phyloP scores from a whole-genome alignment of 2,797 vertebrate species.

The Squalus acanthias region DNA sequence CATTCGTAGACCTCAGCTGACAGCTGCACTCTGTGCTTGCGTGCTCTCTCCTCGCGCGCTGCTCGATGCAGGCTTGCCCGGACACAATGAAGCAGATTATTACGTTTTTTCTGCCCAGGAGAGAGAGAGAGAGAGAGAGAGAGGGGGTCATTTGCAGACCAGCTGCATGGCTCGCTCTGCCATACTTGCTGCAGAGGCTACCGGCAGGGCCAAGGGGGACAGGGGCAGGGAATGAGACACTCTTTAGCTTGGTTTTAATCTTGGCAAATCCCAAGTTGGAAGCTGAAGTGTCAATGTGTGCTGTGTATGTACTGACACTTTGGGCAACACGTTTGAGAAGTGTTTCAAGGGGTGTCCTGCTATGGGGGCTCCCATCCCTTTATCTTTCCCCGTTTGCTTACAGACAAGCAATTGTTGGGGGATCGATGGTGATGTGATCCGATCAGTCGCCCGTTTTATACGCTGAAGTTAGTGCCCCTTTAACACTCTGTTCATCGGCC shows the following conservation, averaged over 20 bases:
- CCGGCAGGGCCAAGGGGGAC: neutral
- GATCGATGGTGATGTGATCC: neutral
- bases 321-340: neutral
- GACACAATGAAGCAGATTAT: neutral
- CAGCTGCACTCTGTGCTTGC: neutral
- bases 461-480: neutral
- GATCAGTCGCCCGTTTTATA: neutral
- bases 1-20: slow-evolving; percentile 7
- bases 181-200: neutral
- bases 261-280: neutral
- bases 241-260: neutral
- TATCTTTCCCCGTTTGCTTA: neutral
- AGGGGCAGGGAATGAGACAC: neutral
- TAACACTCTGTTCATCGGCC: neutral
- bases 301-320: neutral
- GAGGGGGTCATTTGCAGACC: slow-evolving; percentile 14
- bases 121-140: neutral
- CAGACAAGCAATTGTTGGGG: neutral
- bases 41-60: neutral
- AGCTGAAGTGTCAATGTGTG: neutral
- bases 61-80: neutral
- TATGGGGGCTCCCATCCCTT: neutral
- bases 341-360: neutral
- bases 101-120: neutral
- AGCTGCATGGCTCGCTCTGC: neutral